Conservation (phyloP, 2,888 invertebrate genomes). For the Acanthococcus lagerstroemiae region DNA sequence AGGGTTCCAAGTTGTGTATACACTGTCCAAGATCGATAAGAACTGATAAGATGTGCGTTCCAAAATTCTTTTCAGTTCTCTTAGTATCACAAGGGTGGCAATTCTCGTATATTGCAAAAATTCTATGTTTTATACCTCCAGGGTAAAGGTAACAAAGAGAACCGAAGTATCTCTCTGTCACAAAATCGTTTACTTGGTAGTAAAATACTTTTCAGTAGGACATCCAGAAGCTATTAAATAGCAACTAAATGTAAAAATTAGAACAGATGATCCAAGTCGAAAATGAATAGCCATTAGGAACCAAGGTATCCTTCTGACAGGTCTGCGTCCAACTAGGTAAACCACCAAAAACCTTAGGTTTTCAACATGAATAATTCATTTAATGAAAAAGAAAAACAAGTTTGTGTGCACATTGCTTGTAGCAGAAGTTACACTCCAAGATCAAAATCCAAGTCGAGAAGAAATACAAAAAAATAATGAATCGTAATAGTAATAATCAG, state of each 20-base stretch:
- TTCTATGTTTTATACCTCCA: not conserved
- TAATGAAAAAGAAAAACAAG: no score
- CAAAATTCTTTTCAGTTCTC: no score
- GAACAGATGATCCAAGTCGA: not conserved
- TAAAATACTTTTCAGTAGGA: not conserved
- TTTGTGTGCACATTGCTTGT: no score
- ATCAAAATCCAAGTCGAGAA: no score
- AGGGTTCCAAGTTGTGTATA: no score
- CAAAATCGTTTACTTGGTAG: not conserved
- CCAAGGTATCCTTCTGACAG: not conserved
- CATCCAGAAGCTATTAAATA: not conserved
- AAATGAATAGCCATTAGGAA: not conserved
- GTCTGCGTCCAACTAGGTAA: not conserved
- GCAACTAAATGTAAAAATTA: not conserved
- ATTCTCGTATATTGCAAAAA: not conserved
- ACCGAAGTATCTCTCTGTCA: not conserved
- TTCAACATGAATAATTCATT: no score
- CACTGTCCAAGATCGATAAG: no score
- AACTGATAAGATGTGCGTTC: no score
- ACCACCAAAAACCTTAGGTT: not conserved
- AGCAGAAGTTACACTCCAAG: no score
- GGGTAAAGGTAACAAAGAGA: not conserved
- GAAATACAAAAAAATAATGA: not conserved
- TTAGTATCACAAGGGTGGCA: no score
- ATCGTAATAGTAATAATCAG: no score